Conservation (phyloP, 2,888 invertebrate genomes). For the Drosophila kambysellisi region DNA sequence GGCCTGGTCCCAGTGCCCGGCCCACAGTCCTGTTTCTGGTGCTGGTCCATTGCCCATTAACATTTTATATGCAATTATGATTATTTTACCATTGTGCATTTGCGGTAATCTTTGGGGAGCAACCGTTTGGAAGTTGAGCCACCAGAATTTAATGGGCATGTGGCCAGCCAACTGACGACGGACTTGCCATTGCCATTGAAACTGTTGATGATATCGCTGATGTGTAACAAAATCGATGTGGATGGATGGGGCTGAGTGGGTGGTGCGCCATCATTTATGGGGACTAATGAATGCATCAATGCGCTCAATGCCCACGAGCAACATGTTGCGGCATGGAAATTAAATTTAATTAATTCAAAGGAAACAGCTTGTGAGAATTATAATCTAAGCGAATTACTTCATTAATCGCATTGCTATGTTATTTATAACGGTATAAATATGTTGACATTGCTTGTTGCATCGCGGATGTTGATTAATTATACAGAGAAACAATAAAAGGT, state of each 20-base stretch:
- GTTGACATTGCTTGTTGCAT: background rate
- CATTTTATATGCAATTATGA: slow-evolving; percentile 81
- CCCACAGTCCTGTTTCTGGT: slow-evolving; percentile 9
- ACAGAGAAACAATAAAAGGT: no score
- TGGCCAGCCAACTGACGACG: slow-evolving; percentile 33
- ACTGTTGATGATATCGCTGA: slow-evolving; percentile 30
- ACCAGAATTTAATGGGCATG: slow-evolving; percentile 66
- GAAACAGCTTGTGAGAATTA: background rate
- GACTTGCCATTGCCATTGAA: slow-evolving; percentile 43
- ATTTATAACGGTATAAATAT: slow-evolving; percentile 3
- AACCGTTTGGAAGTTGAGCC: slow-evolving; percentile 58
- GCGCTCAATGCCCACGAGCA: slow-evolving; percentile 33
- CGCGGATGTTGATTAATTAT: background rate
- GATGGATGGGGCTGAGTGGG: background rate
- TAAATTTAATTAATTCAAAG: slow-evolving; percentile 40
- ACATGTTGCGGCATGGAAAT: slow-evolving; percentile 55
- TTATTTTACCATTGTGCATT: slow-evolving; percentile 82
- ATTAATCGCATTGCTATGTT: background rate
- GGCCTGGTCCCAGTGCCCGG: background rate
- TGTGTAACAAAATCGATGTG: slow-evolving; percentile 26
- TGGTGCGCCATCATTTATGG: background rate
- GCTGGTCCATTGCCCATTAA: slow-evolving; percentile 78
- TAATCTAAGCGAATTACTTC: background rate
- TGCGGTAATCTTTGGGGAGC: slow-evolving; percentile 80
- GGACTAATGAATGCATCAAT: slow-evolving; percentile 18